Evolutionary conservation across 2,113 vertebrate species (phyloP), one percentile per base, ranked within the genome.

Genomic region (Dolichallabes microphthalmus): DNA sequence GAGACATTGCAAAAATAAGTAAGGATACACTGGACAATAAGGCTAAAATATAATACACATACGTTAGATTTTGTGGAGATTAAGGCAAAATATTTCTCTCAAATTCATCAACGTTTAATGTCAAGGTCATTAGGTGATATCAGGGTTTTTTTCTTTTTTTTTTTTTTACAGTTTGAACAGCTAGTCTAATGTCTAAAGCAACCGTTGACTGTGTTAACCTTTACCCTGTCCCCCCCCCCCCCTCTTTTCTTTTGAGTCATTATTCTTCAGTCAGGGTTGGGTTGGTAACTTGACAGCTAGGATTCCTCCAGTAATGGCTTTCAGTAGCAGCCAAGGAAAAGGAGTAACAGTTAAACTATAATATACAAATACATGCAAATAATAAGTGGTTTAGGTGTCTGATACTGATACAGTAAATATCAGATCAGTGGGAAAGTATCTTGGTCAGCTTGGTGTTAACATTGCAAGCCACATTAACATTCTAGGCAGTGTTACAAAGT

Each of bases 1-100:
- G 1, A 86, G 86, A 74, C 93, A 86, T 86, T 92, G 89, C 74
- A 95, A 94, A 87, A 68, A 80, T 4, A 27, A 88, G 76, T 79
- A 79, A 79, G 76, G 30, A 25, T 19, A 14, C 19, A 25, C 19
- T 79, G 55, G 19, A 79, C 50, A 17, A 27, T 11, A 11, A 12
- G 35, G 20, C 2, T 50, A 13, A 11, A n/a, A 4, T 2, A 50
- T 25, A 25, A n/a, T 45, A 74, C 8, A 15, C 68, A 39, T 74
- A n/a, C 71, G 35, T 5, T 45, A 4, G 39, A 39, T 5, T 39
- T 39, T 9, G 9, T 4, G 5, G 8, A 3, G 22, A 63, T 22
- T 60, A 60, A 60, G 58, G 58, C 17, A 10, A 35, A 2, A 69
- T 11, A 35, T 69, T 69, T 35, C 17, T 19, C 17, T 39, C 32